phyloP scores from a whole-genome alignment of 2,113 vertebrate genomes.

The Onychostoma macrolepis region DNA sequence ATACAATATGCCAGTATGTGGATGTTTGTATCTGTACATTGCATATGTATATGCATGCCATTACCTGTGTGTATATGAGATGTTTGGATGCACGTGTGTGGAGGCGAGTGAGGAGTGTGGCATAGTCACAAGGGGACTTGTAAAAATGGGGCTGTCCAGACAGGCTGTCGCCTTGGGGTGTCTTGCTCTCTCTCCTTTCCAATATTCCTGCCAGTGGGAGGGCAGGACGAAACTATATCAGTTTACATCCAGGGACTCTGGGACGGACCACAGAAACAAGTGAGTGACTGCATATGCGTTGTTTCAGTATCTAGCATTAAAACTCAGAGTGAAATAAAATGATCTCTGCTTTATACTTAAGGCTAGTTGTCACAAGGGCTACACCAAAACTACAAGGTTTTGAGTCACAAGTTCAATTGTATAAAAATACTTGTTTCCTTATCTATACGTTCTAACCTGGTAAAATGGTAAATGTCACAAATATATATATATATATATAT shows the following conservation, averaged over 20 bases:
- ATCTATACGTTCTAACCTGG: background rate
- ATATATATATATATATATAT: too few species aligned
- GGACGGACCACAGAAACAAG: slow-evolving; percentile 38
- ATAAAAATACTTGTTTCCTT: background rate
- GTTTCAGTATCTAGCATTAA: slow-evolving; percentile 39
- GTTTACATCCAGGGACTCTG: slow-evolving; percentile 53
- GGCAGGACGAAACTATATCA: slow-evolving; percentile 53
- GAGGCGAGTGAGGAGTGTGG: slow-evolving; percentile 32
- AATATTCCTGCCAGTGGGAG: slow-evolving; percentile 62
- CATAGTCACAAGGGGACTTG: slow-evolving; percentile 24
- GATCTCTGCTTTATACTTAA: slow-evolving; percentile 8
- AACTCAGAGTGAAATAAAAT: slow-evolving; percentile 43
- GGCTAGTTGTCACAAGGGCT: background rate
- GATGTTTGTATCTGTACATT: background rate
- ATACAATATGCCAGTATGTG: slow-evolving; percentile 31
- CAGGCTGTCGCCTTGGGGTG: slow-evolving; percentile 72
- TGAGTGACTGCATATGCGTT: slow-evolving; percentile 16
- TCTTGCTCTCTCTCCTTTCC: slow-evolving; percentile 60
- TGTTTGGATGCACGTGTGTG: slow-evolving; percentile 3
- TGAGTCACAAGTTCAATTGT: background rate
- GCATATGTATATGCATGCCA: background rate
- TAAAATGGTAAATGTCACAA: too few species aligned
- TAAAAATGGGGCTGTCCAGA: slow-evolving; percentile 72
- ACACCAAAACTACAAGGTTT: background rate
- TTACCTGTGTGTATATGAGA: background rate